Evolutionary conservation across 2,113 vertebrate genomes (phyloP), one percentile per base, ranked within the genome.

Genomic region (Cebus imitator): DNA sequence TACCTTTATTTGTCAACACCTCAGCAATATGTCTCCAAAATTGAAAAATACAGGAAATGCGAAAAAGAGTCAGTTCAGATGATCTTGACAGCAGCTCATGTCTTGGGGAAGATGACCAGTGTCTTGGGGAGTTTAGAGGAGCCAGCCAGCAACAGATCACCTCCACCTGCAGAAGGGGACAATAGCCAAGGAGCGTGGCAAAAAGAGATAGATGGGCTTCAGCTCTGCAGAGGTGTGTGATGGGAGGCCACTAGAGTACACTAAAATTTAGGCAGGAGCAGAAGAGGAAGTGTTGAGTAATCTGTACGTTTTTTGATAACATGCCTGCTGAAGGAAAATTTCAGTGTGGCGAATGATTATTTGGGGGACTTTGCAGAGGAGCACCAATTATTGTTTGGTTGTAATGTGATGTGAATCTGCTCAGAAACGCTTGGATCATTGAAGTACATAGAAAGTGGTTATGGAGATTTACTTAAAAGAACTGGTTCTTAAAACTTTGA

Each of bases 181-280:
- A n/a, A 5, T 8, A n/a, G 17, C 20, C 80, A 85, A 89, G 40
- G 16, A 78, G 20, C 27, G 66, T 32, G 40, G 17, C n/a, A 89
- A 4, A 13, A 14, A 7, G 16, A 17, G 50, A 52, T 17, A 25
- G 17, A 72, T 17, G 30, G 18, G 2, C 32, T 58, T 4, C 4
- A 0, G 10, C 35, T 80, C 20, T 61, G 32, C 43, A 68, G 37
- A 72, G 57, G 1, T 0, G 0, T 30, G 0, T 40, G 48, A 55
- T 80, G 10, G 30, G 2, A 57, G 8, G 55, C 40, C 30, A 14
- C 48, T 3, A 76, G 48, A 58, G 16, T 8, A 11, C 12, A 2
- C 2, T 87, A 6, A 84, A 87, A 11, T 68, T 78, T 50, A 86
- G 5, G 3, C 23, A 79, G 43, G 9, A 95, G 61, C 9, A 61